Conservation (phyloP, 2,113 vertebrate species). For the Solea solea region DNA sequence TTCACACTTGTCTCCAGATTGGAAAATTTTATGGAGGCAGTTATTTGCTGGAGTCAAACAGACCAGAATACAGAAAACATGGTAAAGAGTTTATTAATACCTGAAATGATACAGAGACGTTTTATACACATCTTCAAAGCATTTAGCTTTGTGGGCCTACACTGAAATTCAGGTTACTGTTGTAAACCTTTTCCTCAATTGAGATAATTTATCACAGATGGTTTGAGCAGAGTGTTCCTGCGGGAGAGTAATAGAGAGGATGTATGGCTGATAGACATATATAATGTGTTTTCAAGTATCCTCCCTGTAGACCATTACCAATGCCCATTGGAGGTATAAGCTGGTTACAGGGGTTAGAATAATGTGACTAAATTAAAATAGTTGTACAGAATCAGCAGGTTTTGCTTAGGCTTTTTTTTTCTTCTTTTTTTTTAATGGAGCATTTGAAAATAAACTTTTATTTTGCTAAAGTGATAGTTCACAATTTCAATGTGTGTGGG, state of each 20-base stretch:
- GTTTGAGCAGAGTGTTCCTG: slow-evolving; percentile 27
- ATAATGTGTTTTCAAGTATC: slow-evolving; percentile 43
- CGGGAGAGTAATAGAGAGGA: slow-evolving; percentile 11
- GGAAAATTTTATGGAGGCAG: background rate
- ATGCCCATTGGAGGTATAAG: slow-evolving; percentile 10
- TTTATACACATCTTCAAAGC: background rate
- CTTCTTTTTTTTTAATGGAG: background rate
- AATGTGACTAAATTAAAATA: slow-evolving; percentile 25
- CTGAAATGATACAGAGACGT: background rate
- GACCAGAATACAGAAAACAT: background rate
- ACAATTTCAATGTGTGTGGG: too few species aligned
- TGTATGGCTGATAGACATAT: background rate
- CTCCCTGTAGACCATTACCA: slow-evolving; percentile 35
- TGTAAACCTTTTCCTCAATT: slow-evolving; percentile 1
- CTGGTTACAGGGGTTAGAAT: slow-evolving; percentile 15
- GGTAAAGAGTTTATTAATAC: background rate
- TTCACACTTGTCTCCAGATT: background rate
- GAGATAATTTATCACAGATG: slow-evolving; percentile 18
- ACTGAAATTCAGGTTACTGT: background rate
- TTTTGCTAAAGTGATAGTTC: too few species aligned
- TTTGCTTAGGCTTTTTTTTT: background rate
- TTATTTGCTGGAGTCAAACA: background rate
- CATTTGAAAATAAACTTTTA: too few species aligned
- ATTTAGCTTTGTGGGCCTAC: background rate
- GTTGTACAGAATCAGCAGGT: background rate